Evolutionary conservation across 2,888 invertebrate genomes (phyloP), one percentile per base, ranked within the genome.

Genomic region (Pimpla rufipes): DNA sequence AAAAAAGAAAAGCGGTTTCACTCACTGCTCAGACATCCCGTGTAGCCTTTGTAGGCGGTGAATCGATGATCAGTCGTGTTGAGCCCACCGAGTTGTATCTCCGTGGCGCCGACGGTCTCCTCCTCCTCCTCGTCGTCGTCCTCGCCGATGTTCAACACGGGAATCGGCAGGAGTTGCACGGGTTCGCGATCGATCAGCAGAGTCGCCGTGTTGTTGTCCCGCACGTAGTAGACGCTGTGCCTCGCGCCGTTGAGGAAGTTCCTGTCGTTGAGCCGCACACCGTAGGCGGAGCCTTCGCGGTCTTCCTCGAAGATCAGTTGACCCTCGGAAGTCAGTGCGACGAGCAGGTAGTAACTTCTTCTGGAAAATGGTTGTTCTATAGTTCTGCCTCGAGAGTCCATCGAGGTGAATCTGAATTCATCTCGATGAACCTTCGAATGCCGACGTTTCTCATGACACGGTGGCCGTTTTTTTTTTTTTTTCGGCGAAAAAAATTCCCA

Each of bases 1-100:
- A n/a, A n/a, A n/a, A n/a, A n/a, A n/a, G n/a, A n/a, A n/a, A n/a
- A n/a, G n/a, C 42, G 3, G 2, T 13, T 42, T 18, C 10, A 95
- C 96, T 95, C 94, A 98, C 98, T 98, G 85, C 98, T 98, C 84
- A 98, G 94, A 93, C 98, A 98, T 77, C 98, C 98, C 89, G 97
- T 97, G 93, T 98, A 98, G 87, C 97, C 97, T 90, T 97, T 97
- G 91, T 97, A 98, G 81, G 96, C 96, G 83, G 96, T 96, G 88
- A 98, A 96, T 85, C 97, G 95, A 3, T 97, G 96, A 91, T 98
- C 97, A 4, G 96, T 96, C 5, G 97, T 97, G 89, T 97, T 97
- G 16, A 98, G 95, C 29, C 98, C 98, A 11, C 98, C 98, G 73
- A 98, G 96, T 92, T 97, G 97, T 10, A 98, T 97, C 89, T 97